These are phyloP conservation scores for Eupithecia pulchellata DNA, from an alignment of 2,888 invertebrate genomes.

Conservation along the genomic window DNA sequence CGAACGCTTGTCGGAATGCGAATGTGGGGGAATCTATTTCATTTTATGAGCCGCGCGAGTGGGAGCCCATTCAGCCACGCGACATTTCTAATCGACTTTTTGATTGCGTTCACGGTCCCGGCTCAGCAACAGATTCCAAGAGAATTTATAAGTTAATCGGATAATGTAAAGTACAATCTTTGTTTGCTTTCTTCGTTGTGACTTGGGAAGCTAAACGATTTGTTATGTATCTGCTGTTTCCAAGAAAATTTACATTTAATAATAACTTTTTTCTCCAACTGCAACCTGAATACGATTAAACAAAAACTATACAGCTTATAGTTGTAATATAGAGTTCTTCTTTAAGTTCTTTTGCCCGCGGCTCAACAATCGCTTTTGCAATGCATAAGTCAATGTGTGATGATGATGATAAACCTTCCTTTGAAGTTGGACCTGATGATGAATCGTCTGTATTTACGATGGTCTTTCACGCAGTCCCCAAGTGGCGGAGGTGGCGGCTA, in stretches of 20 bases:
- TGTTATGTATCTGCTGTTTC: neutral
- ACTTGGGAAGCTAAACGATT: constrained; percentile 8
- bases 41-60: constrained; percentile 84
- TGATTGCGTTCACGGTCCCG: constrained; percentile 78
- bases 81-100: constrained; percentile 86
- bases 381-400: neutral
- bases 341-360: neutral
- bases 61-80: constrained; percentile 80
- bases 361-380: neutral
- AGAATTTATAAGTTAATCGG: constrained; percentile 55
- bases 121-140: constrained; percentile 64
- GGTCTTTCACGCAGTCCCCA: constrained; percentile 63
- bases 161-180: constrained; percentile 31
- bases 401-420: neutral
- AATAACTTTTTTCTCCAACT: neutral
- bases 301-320: neutral
- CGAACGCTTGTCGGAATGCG: constrained; percentile 86
- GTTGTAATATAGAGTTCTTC: neutral
- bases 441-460: neutral
- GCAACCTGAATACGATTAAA: neutral
- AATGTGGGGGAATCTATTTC: constrained; percentile 86
- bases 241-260: neutral
- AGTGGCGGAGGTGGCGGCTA: constrained; percentile 72
- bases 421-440: neutral
- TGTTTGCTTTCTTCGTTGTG: constrained; percentile 23